Evolutionary conservation across 2,888 invertebrate genomes (phyloP), one percentile per base, ranked within the genome.

Genomic region (Oxyteleia sp.): DNA sequence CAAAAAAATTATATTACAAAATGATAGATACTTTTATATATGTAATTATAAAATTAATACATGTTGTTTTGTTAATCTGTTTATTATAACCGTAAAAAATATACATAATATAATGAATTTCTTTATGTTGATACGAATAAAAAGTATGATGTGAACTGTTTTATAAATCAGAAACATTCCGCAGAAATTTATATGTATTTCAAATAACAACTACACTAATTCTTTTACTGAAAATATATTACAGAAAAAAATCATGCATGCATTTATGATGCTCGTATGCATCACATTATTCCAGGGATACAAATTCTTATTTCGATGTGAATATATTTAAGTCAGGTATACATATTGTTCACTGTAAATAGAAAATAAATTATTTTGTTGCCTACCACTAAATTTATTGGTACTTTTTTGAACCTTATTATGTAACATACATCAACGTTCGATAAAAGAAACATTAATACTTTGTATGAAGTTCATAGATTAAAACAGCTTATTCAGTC

Each of bases 341-440:
- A 57, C 41, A 23, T 29, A 64, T 49, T 64, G 45, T 53, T 41
- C n/a, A 35, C 4, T 59, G 47, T 71, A 61, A 59, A 71, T 71
- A 71, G 23, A 49, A 57, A 71, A 61, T 71, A 61, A 61, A 59
- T 26, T 71, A 71, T 71, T 59, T 71, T 61, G 59, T 71, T 71
- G 71, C 41, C 13, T 57, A 61, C 32, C 15, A 49, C 11, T n/a
- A 4, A 18, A 15, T 10, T 29, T 51, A 26, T 11, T 26, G 20
- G 4, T 7, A 51, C 26, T 51, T 20, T 23, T 51, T 1, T n/a
- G 13, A 26, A 51, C 10, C 18, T 11, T 32, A n/a, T n/a, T n/a
- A n/a, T n/a, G n/a, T n/a, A n/a, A n/a, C n/a, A n/a, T n/a, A n/a
- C n/a, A n/a, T n/a, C n/a, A n/a, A n/a, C n/a, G n/a, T n/a, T n/a